Evolutionary conservation across 2,113 vertebrate species (phyloP), one percentile per base, ranked within the genome.

Genomic region (Pogonocichla stellata): DNA sequence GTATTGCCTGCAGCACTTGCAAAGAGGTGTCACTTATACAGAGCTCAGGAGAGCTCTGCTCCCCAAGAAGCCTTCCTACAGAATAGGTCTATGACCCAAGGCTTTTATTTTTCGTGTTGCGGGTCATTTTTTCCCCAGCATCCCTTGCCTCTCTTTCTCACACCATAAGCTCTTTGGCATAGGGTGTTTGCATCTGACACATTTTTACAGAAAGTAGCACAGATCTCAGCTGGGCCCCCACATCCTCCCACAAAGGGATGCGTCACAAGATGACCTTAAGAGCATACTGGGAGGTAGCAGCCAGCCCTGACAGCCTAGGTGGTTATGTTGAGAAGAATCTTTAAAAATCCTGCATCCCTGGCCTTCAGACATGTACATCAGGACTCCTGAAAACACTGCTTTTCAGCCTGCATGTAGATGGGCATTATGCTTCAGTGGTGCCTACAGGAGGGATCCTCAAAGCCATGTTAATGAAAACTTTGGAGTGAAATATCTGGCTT

Each of bases 171-270:
- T 43, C 24, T 88, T 91, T 58, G 54, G 38, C 66, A 24, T 8
- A 12, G 17, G 23, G 36, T 50, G 48, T 73, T 92, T 9, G 1
- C 42, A 45, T 85, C 45, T 14, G 1, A 66, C 6, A 7, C 22
- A 45, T 58, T 85, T 84, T 56, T 72, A 24, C 69, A 54, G 61
- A 90, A 95, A 69, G 73, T 40, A 53, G 86, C 2, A 1, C 77
- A 77, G 57, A 80, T 75, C 66, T 85, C 85, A 85, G 73, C 73
- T 67, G 80, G 56, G 34, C 38, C 19, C 58, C 88, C 1, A 0
- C 2, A 0, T 31, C 26, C 45, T 81, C n/a, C 65, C 6, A 3
- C 70, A 36, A 4, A 43, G 36, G 0, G 5, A 8, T 42, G 77
- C n/a, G n/a, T n/a, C n/a, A 80, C 0, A 0, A 48, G n/a, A 7